Base-by-base conservation (phyloP, 2,888 invertebrate genomes). In the Hipparchia semele region DNA sequence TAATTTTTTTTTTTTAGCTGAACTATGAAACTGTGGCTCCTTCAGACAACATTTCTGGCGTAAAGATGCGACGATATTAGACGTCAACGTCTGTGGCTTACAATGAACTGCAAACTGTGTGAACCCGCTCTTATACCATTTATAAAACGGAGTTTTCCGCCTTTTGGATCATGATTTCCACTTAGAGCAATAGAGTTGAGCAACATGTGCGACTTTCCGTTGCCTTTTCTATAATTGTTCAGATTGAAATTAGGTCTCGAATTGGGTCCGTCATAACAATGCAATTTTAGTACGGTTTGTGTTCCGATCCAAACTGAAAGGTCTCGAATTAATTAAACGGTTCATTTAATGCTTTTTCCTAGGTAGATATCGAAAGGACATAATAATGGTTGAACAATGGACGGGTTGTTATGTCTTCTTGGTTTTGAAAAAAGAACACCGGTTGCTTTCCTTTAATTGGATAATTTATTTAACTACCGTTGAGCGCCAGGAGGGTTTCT, bases 141-240 rank as follows among this genome's bases (percentile, higher is more conserved):
- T 77, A 71, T 71, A 75, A 76, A 72, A 73, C 73, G 73, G 72
- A 75, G 75, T 71, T 75, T 76, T 76, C 76, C 71, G 72, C 69
- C 74, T 62, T 70, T 62, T 72, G 73, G 51, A 73, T 74, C 72
- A 64, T 67, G 73, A 72, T 72, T 73, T 76, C 75, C 61, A 75
- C 75, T 75, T 60, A 62, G 75, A 61, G 76, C 71, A 68, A 69
- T 75, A 70, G 72, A 73, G 61, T 75, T 33, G 72, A 64, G 74
- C 66, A 77, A 75, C 77, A 77, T 77, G 71, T 78, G 78, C 68
- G 69, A 73, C 65, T 73, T 68, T 68, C 62, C 60, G 39, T 76
- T 75, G 74, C 73, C 70, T 71, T 75, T 75, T 75, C 73, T 67
- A 67, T 72, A 71, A 74, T 73, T 73, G 72, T 67, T 76, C 39